These are phyloP conservation scores for Geotrupes spiniger DNA, from an alignment of 2,888 invertebrate genomes.

Conservation along the genomic window DNA sequence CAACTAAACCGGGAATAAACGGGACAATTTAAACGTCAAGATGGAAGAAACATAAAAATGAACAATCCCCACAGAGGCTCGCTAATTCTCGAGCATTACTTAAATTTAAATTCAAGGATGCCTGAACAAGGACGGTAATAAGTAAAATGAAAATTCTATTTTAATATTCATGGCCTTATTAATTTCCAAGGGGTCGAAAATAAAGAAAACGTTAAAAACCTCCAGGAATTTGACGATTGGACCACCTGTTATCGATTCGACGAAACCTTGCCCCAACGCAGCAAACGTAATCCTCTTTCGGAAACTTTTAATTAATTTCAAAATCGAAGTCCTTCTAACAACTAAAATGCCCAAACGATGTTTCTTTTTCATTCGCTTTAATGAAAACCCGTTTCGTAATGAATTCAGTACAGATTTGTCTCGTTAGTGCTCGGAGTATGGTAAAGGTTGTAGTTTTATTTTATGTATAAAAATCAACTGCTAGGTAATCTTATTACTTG, in stretches of 20 bases:
- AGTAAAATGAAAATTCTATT: not conserved
- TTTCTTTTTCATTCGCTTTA: conserved; percentile 32
- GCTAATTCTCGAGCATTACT: too few species aligned
- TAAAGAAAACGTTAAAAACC: conserved; percentile 4
- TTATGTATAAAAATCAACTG: too few species aligned
- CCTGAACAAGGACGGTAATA: too few species aligned
- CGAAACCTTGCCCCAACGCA: conserved; percentile 25
- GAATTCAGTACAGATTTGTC: conserved; percentile 9
- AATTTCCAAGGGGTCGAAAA: not conserved
- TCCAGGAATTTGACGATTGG: conserved; percentile 16
- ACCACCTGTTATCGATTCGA: conserved; percentile 31
- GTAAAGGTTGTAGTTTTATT: not conserved
- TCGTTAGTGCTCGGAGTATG: not conserved
- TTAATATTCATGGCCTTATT: conserved; percentile 4
- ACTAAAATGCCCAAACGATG: conserved; percentile 31
- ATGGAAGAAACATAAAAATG: too few species aligned
- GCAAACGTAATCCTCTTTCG: conserved; percentile 34
- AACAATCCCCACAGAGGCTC: too few species aligned
- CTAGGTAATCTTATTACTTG: too few species aligned
- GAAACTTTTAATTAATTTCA: conserved; percentile 38
- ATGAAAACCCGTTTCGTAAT: conserved; percentile 30
- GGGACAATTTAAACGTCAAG: too few species aligned
- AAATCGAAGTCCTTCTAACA: conserved; percentile 33
- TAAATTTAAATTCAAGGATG: too few species aligned
- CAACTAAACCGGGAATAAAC: too few species aligned